These are phyloP conservation scores for Steinernema feltiae DNA, from an alignment of 1,140 invertebrate genomes.

Conservation along the genomic window DNA sequence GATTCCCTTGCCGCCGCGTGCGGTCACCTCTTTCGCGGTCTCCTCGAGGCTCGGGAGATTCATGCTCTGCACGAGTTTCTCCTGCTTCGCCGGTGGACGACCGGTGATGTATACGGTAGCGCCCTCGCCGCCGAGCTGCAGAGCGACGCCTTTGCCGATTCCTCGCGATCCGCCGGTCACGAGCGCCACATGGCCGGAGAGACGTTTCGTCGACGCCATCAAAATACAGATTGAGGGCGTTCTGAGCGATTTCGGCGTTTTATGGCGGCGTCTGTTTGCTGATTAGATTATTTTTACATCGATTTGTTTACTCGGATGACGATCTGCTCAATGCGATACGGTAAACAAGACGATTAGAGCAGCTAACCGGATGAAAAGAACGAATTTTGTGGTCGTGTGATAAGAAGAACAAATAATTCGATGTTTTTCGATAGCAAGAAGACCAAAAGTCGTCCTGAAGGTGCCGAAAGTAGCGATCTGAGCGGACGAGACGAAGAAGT, in stretches of 20 bases:
- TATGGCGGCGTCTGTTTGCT: not conserved
- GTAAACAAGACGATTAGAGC: no score
- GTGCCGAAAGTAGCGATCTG: no score
- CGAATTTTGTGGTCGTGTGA: no score
- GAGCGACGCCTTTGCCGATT: slow-evolving; percentile 44
- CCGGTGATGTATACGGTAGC: slow-evolving; percentile 11
- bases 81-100: not conserved
- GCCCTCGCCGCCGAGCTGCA: not conserved
- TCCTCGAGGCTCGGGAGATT: not conserved
- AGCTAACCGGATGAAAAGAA: no score
- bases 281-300: no score
- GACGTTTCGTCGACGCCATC: slow-evolving; percentile 19
- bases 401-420: no score
- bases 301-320: no score
- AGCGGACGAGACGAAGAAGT: no score
- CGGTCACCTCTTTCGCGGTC: slow-evolving; percentile 34
- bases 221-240: not conserved
- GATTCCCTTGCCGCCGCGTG: slow-evolving; percentile 58
- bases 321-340: no score
- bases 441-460: no score
- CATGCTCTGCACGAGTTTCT: not conserved
- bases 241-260: not conserved
- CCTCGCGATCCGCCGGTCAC: slow-evolving; percentile 59
- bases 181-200: slow-evolving; percentile 58
- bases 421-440: no score